Base-by-base conservation (phyloP, 2,888 invertebrate genomes). In the Auanema sp. region DNA sequence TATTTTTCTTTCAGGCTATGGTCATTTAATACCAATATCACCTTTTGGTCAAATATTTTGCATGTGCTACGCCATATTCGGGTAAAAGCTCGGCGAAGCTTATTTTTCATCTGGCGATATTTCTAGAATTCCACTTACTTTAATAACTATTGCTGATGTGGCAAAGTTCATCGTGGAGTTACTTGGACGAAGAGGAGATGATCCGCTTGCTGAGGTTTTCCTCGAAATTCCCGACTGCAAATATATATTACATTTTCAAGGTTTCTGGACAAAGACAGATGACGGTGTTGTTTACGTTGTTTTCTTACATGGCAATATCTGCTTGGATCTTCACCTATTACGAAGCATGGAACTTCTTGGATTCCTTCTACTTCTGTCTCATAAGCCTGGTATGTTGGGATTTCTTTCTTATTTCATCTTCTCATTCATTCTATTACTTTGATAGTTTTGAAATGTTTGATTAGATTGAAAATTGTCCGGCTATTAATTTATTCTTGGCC, bases 101-200 rank as follows among this genome's bases (percentile, higher is more conserved):
- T 44, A 43, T 11, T 53, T 55, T 42, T 56, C 18, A 16, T 33
- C 2, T 40, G 11, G 41, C 44, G 25, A 6, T 52, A 18, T 1
- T 51, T 76, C 44, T 61, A 78, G 79, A n/a, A 81, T 81, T 50
- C 81, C 81, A 0, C 58, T 81, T 18, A 82, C 82, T 12, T 67
- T 82, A n/a, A 77, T 82, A 18, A 82, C 82, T 11, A 82, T 82
- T 21, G 82, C 82, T 6, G 82, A 82, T 59, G 68, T 82, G 10
- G 79, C 82, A 12, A 82, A 82, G 56, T 81, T 81, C 66, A 69
- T 81, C n/a, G 72, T 77, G 0, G 80, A 79, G 51, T 55, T 77
- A 56, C 50, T 76, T n/a, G 54, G 66, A 16, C 65, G 65, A 18
- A 62, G 60, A 33, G 58, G 60, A n/a, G 67, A 69, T 25, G 64